These are phyloP conservation scores for Sclerurus mexicanus DNA, from an alignment of 2,113 vertebrate genomes.

Conservation along the genomic window DNA sequence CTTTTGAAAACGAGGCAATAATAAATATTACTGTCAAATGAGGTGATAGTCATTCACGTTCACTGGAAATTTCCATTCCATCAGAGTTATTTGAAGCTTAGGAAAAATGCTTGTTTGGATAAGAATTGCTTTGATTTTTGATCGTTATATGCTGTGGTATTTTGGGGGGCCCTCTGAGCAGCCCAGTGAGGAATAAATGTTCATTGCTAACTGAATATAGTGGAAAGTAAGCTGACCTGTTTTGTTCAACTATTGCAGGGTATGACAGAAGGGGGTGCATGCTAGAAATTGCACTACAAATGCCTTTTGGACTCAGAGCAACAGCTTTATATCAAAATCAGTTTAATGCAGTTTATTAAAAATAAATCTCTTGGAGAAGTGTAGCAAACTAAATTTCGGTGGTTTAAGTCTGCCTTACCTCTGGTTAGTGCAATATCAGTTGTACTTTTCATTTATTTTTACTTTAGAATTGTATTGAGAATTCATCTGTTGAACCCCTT, in stretches of 20 bases:
- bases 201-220: not conserved
- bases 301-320: not conserved
- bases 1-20: not conserved
- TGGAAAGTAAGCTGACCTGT: not conserved
- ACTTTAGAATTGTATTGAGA: not conserved
- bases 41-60: not conserved
- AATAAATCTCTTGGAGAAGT: not conserved
- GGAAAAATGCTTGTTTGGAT: not conserved
- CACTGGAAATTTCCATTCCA: not conserved
- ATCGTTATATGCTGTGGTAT: not conserved
- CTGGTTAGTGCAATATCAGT: not conserved
- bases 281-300: not conserved
- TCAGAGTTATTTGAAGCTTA: not conserved
- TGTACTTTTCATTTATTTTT: not conserved
- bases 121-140: not conserved
- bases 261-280: not conserved
- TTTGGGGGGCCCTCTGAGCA: not conserved
- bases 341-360: not conserved
- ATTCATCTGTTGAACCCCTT: not conserved
- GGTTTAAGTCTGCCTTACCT: not conserved
- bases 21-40: not conserved
- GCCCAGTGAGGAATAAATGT: not conserved
- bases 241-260: not conserved
- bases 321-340: not conserved
- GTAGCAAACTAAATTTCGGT: not conserved